Percentiles rank a stretch among this genome's conserved stretches.
phyloP scores from a whole-genome alignment of 1,140 invertebrate species.

The Parapsyche elsis region DNA sequence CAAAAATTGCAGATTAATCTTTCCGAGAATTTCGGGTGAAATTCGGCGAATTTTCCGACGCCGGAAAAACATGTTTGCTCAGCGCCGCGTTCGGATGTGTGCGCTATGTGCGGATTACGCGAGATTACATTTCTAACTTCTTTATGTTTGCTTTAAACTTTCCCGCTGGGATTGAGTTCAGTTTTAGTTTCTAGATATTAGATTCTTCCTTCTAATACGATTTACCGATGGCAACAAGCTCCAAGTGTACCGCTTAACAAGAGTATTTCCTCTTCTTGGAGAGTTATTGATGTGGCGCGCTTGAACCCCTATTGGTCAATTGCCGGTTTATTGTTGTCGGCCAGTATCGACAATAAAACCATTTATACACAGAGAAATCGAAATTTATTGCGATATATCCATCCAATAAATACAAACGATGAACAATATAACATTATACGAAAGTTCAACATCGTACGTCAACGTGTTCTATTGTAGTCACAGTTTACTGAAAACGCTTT shows the following conservation, averaged over 20 bases:
- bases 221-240: too few species aligned
- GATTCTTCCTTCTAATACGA: neutral
- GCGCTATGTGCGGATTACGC: conserved; percentile 6
- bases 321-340: conserved; percentile 3
- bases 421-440: too few species aligned
- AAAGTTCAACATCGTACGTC: neutral
- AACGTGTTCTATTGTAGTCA: conserved; percentile 14
- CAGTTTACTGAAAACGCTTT: conserved; percentile 17
- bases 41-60: neutral
- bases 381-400: neutral
- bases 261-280: neutral
- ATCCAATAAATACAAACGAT: neutral
- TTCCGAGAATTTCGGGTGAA: neutral
- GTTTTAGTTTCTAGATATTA: conserved; percentile 7
- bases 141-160: conserved; percentile 22
- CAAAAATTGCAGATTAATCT: neutral
- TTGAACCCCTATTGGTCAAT: neutral
- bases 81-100: neutral
- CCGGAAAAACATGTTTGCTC: conserved; percentile 16
- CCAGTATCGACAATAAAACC: conserved; percentile 15
- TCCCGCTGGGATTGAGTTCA: neutral
- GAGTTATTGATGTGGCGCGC: neutral
- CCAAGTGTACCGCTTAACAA: neutral
- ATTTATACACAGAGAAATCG: neutral
- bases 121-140: conserved; percentile 21